Conservation (phyloP, 2,797 vertebrate species). For the Lacerta viridis region DNA sequence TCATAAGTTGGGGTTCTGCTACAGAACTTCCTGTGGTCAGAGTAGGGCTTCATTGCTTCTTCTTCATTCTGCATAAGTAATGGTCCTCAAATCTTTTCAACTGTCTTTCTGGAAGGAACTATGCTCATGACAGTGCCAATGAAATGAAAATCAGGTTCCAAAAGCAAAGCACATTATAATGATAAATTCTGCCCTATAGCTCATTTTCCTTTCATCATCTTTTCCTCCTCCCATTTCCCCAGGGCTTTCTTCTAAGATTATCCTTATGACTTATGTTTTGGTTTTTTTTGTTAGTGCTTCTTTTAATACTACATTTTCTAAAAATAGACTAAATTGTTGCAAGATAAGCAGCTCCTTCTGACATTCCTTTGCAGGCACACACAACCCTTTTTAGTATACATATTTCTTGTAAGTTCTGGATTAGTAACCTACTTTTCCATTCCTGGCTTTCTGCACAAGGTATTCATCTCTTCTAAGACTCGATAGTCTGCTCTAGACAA, state of each 20-base stretch:
- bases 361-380: too few species aligned
- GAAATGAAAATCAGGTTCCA: not conserved
- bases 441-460: conserved; percentile 18
- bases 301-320: too few species aligned
- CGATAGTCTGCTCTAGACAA: not conserved
- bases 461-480: not conserved
- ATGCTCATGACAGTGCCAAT: not conserved
- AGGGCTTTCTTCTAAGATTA: not conserved
- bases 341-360: too few species aligned
- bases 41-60: not conserved
- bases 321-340: too few species aligned
- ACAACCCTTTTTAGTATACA: too few species aligned
- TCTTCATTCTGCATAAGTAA: not conserved
- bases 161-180: too few species aligned
- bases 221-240: not conserved
- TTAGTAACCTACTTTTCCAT: not conserved
- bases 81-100: not conserved
- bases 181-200: not conserved
- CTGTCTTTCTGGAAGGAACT: not conserved
- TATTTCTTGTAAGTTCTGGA: not conserved
- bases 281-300: too few species aligned
- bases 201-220: not conserved
- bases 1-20: not conserved
- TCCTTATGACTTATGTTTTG: not conserved
- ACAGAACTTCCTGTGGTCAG: not conserved